Base-by-base conservation (phyloP, 1,140 invertebrate genomes). In the Apocrypta bakeri region DNA sequence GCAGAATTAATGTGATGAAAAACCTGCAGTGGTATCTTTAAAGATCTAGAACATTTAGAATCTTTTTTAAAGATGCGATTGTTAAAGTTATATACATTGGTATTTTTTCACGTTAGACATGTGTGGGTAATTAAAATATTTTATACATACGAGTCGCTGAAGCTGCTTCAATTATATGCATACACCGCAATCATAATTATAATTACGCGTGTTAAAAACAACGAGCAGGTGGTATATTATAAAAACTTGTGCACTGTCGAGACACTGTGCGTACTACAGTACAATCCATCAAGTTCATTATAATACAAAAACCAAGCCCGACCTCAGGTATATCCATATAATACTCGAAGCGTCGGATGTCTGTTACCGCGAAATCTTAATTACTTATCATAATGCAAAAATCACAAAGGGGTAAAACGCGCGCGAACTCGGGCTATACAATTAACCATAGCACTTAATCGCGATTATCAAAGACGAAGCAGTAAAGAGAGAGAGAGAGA, bases 391-490 rank as follows among this genome's bases (percentile, higher is more conserved):
- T 76, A 71, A 76, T 82, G 29, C 27, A 76, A 61, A 71, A 76
- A 71, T 82, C 14, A 75, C 33, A 81, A 81, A 74, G 42, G 63
- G 40, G 37, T 42, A 42, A 42, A 74, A 74, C 21, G 56, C 31
- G 6, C 48, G 14, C 27, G 21, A 37, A 24, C 0, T 56, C 27
- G 21, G 61, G 31, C 0, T 56, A 56, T 12, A 74, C 48, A 83
- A 73, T 42, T 71, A 82, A 78, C 74, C 33, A 12, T 42, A 78
- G 66, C 68, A 78, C 81, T 82, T 78, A 83, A 79, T 79, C 56
- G 37, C 4, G 77, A 74, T 83, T 83, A 56, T 79, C 81, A 74
- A 31, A 29, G 75, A 7, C 29, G 0, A 4, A 37, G 33, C 33
- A 2, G 33, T 37, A 37, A 9, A 9, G 33, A 37, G 21, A 37